Percentiles rank a stretch among this genome's conserved stretches.
Evolutionary conservation across 2,797 vertebrate genomes (phyloP).

Genomic region (Malurus splendens): DNA sequence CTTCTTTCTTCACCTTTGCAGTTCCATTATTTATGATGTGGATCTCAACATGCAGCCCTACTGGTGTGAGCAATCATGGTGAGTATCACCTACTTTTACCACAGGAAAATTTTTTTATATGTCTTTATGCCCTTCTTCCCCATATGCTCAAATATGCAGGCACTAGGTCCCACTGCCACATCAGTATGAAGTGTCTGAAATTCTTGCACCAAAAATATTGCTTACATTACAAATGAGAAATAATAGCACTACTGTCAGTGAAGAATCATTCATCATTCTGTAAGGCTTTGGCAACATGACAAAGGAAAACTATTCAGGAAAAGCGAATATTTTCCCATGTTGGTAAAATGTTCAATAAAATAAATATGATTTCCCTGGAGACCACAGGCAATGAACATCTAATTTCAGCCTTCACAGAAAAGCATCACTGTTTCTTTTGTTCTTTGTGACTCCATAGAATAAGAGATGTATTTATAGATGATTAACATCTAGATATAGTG

Average conservation of each 20-base stretch:
- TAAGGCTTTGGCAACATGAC: not conserved
- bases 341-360: conserved; percentile 19
- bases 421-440: not conserved
- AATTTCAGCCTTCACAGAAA: not conserved
- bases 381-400: not conserved
- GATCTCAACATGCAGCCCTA: not conserved
- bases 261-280: conserved; percentile 20
- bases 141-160: not conserved
- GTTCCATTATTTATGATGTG: not conserved
- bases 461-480: not conserved
- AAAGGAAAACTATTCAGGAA: conserved; percentile 17
- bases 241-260: not conserved
- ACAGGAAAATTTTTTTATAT: not conserved
- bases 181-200: not conserved
- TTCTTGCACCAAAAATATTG: not conserved
- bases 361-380: conserved; percentile 20
- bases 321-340: conserved; percentile 10
- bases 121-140: not conserved
- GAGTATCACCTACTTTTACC: not conserved
- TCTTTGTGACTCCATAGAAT: not conserved
- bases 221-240: not conserved
- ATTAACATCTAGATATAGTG: not conserved
- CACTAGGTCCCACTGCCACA: not conserved
- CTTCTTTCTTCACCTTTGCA: not conserved
- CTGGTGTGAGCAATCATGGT: not conserved